Percentiles rank a stretch among this genome's conserved stretches.
Conservation (phyloP, 2,797 vertebrate species). For the Oophaga sylvatica region DNA sequence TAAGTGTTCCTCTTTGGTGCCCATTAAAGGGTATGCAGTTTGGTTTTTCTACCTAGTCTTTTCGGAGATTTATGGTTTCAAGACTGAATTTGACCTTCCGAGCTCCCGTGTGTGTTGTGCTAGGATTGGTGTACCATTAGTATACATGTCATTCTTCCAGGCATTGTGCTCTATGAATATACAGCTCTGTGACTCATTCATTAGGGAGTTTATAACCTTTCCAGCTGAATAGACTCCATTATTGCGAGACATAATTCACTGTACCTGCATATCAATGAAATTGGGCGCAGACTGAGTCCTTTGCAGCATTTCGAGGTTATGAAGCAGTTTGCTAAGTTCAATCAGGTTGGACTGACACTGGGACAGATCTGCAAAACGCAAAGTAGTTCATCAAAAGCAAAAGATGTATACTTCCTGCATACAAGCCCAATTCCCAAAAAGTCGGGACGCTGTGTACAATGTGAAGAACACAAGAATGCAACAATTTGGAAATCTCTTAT, state of each 20-base stretch:
- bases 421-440: too few relatives aligned
- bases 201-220: slow-evolving; percentile 11
- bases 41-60: too few relatives aligned
- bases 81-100: neutral
- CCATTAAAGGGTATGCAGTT: too few relatives aligned
- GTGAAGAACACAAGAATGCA: too few relatives aligned
- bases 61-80: neutral
- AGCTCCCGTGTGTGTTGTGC: neutral
- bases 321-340: slow-evolving; percentile 92
- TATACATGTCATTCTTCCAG: neutral
- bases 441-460: too few relatives aligned
- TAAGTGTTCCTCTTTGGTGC: too few relatives aligned
- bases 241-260: neutral
- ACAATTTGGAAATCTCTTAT: too few relatives aligned
- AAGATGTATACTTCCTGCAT: neutral
- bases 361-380: slow-evolving; percentile 84
- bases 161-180: neutral
- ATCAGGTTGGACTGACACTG: slow-evolving; percentile 94
- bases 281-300: slow-evolving; percentile 97
- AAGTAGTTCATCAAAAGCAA: neutral
- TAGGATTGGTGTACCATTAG: neutral
- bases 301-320: slow-evolving; percentile 97
- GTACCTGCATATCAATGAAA: slow-evolving; percentile 99
- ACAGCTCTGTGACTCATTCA: neutral
- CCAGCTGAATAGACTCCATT: slow-evolving; percentile 15